Base-by-base conservation (phyloP, 2,113 vertebrate species). In the Himantopus leucocephalus region DNA sequence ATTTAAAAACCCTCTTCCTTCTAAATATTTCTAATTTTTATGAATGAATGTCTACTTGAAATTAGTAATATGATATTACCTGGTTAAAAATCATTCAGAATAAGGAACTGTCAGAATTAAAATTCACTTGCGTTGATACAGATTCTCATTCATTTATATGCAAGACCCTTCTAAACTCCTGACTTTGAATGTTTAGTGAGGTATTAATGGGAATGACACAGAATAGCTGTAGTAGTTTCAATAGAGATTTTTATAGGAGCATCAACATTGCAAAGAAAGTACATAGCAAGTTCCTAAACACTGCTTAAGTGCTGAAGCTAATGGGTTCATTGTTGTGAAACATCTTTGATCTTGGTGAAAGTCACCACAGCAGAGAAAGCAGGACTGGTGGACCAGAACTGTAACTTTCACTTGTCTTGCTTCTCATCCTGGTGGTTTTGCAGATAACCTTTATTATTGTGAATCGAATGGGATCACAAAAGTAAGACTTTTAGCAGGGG, bases 371-470 rank as follows among this genome's bases (percentile, higher is more conserved):
- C 32, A 66, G 82, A 78, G 34, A 43, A 82, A 41, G 16, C 30
- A 67, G 66, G n/a, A 22, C 29, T 41, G 27, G 47, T 87, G 34
- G n/a, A 41, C 34, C 16, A 66, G 67, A 87, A 47, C 32, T 2
- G 0, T 29, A 29, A 27, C 32, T 62, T 34, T 85, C 18, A 9
- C 23, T 81, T 37, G 15, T 32, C 0, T 15, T 1, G 0, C 13
- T 64, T 85, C 56, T 81, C 9, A 22, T 79, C 16, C 34, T 64
- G 14, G 55, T 75, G 53, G 37, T 62, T 96, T 87, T 78, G 66
- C 3, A 8, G 34, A 64, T 41, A 71, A 87, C 29, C 14, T 62
- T 82, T 71, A 43, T 56, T 82, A 35, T 26, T 87, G 50, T 53
- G 50, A 92, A 35, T 10, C 50, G 39, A 45, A 41, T 62, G 58